Evolutionary conservation across 2,113 vertebrate species (phyloP), one percentile per base, ranked within the genome.

Genomic region (Megaptera novaeangliae): DNA sequence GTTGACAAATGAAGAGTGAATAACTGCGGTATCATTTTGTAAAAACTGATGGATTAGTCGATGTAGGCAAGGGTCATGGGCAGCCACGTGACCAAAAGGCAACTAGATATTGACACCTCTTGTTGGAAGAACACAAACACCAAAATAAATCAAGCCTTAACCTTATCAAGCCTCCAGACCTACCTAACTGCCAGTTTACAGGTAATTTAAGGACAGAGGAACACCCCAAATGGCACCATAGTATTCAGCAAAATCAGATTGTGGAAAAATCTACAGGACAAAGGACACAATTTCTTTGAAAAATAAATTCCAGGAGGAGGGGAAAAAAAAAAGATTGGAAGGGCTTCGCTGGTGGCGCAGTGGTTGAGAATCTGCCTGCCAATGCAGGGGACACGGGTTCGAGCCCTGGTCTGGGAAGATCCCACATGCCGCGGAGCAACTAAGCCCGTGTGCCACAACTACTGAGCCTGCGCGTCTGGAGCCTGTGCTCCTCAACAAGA

Each of bases 111-210:
- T 61, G 64, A 88, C 77, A 34, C 46, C 25, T 78, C 81, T 41
- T 61, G 18, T 44, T 34, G 8, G 46, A 87, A 66, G 57, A 94
- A 75, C 34, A 84, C 2, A 64, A 34, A 20, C 9, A 55, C n/a
- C 34, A 44, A 39, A 55, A 81, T 74, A 89, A 96, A 92, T 75
- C 97, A 84, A 96, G 44, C 20, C 57, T 57, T 80, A 77, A 78
- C 57, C 52, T 71, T n/a, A 93, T 63, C 77, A 59, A 49, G 20
- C 46, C 6, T 95, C 84, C 68, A n/a, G 41, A 74, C 68, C n/a
- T 88, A 74, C 55, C 23, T 41, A 39, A 23, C 52, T 69, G 15
- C 41, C 29, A 41, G 46, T 46, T 71, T 44, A 80, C 39, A 89
- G 82, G 57, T 78, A 93, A 96, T 44, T 59, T 72, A 82, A 41